These are phyloP conservation scores for Hymenopus coronatus DNA, from an alignment of 2,888 invertebrate genomes.

Conservation along the genomic window DNA sequence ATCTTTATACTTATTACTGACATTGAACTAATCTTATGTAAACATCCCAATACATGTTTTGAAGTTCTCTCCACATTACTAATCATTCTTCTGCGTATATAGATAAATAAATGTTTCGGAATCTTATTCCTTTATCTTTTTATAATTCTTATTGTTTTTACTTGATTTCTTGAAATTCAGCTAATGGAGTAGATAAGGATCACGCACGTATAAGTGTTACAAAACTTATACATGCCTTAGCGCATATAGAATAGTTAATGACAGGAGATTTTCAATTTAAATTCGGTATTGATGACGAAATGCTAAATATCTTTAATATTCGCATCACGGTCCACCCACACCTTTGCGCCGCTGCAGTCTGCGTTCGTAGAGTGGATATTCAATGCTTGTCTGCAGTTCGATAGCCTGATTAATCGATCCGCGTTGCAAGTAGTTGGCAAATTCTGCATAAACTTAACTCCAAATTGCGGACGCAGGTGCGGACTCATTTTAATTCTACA, in stretches of 20 bases:
- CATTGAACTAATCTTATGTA: too few relatives aligned
- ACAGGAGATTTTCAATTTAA: neutral
- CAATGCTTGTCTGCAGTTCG: neutral
- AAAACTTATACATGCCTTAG: neutral
- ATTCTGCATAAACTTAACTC: neutral
- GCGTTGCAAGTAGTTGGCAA: neutral
- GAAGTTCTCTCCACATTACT: too few relatives aligned
- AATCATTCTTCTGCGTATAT: too few relatives aligned
- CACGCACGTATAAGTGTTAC: neutral
- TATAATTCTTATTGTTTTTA: too few relatives aligned
- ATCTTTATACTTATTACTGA: too few relatives aligned
- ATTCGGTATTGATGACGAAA: neutral
- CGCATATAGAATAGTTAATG: neutral
- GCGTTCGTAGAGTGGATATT: neutral
- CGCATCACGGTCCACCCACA: neutral
- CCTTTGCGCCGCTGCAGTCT: neutral
- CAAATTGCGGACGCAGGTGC: neutral
- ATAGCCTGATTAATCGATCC: neutral
- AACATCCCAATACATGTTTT: too few relatives aligned
- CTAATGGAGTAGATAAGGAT: neutral
- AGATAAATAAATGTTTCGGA: too few relatives aligned
- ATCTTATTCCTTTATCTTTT: too few relatives aligned
- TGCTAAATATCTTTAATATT: neutral
- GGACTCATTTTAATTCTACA: neutral
- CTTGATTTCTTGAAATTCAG: too few relatives aligned